phyloP scores from a whole-genome alignment of 2,888 invertebrate genomes.

The Nomada fucata region DNA sequence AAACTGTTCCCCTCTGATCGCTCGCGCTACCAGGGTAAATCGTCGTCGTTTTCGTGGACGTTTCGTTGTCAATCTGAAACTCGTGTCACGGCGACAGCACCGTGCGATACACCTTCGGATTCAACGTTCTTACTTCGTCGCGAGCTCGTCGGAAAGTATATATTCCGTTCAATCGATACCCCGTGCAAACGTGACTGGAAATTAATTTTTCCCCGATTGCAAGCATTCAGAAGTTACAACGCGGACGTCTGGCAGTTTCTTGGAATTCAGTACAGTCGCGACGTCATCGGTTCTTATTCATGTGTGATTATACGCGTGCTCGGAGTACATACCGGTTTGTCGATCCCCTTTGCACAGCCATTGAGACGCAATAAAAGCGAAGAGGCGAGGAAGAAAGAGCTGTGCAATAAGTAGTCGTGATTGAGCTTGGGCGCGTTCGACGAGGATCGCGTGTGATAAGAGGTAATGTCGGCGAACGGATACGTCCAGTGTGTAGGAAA shows the following conservation, averaged over 20 bases:
- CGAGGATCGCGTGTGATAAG: slow-evolving; percentile 17
- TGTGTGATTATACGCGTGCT: slow-evolving; percentile 63
- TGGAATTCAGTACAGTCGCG: slow-evolving; percentile 57
- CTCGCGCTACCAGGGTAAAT: slow-evolving; percentile 46
- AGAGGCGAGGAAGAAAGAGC: slow-evolving; percentile 1
- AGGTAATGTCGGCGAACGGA: slow-evolving; percentile 41
- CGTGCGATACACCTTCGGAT: slow-evolving; percentile 28
- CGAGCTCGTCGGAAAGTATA: background rate
- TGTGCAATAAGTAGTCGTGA: slow-evolving; percentile 68
- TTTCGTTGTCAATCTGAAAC: too few relatives aligned
- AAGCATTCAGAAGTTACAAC: slow-evolving; percentile 58
- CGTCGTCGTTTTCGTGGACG: slow-evolving; percentile 48
- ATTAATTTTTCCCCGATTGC: slow-evolving; percentile 64
- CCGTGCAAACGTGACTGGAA: slow-evolving; percentile 66
- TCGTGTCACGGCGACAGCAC: slow-evolving; percentile 26
- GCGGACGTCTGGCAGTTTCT: slow-evolving; percentile 67
- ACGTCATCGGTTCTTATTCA: slow-evolving; percentile 60
- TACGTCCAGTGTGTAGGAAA: slow-evolving; percentile 32
- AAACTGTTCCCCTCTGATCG: background rate
- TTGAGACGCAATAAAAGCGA: slow-evolving; percentile 17
- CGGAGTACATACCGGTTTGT: slow-evolving; percentile 17
- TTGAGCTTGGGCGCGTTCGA: slow-evolving; percentile 66
- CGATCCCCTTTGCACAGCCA: slow-evolving; percentile 26
- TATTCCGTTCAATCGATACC: slow-evolving; percentile 25
- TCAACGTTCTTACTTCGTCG: slow-evolving; percentile 18